Percentiles rank a stretch among this genome's conserved stretches.
phyloP scores from a whole-genome alignment of 2,113 vertebrate species.

The Phylloscopus trochilus region DNA sequence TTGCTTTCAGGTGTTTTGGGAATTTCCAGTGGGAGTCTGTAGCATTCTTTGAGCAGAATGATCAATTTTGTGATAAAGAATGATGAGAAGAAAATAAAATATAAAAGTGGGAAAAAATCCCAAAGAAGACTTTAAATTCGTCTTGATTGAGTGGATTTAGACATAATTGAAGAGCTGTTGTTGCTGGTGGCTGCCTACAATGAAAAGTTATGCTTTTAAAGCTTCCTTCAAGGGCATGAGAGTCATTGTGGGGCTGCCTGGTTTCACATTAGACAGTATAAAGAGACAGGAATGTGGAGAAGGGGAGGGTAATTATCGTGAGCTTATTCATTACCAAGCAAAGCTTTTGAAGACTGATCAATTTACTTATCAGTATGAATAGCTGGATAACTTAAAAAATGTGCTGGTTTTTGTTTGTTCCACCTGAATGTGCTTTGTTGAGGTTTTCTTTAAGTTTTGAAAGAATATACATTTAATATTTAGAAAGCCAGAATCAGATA shows the following conservation, averaged over 20 bases:
- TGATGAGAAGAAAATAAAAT: not conserved
- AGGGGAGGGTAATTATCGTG: not conserved
- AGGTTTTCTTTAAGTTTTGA: not conserved
- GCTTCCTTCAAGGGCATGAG: not conserved
- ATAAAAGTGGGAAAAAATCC: not conserved
- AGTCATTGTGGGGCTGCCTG: not conserved
- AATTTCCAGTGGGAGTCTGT: not conserved
- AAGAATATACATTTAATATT: not conserved
- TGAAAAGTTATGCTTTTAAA: conserved; percentile 5
- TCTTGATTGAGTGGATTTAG: conserved; percentile 19
- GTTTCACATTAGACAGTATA: conserved; percentile 12
- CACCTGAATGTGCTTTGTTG: not conserved
- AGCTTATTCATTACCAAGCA: not conserved
- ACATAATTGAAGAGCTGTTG: conserved; percentile 39
- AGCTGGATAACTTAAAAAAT: not conserved
- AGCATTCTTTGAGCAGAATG: not conserved
- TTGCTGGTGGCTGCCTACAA: not conserved
- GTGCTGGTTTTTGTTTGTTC: not conserved
- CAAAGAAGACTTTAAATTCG: not conserved
- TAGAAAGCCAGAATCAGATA: not conserved
- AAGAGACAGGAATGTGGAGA: not conserved
- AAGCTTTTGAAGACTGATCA: not conserved
- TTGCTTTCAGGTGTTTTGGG: not conserved
- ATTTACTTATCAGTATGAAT: not conserved
- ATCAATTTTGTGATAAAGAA: not conserved